A percentile compares a stretch with the other conserved stretches of the same genome.
Conservation (phyloP, 2,888 invertebrate genomes). For the Germaria angustata region DNA sequence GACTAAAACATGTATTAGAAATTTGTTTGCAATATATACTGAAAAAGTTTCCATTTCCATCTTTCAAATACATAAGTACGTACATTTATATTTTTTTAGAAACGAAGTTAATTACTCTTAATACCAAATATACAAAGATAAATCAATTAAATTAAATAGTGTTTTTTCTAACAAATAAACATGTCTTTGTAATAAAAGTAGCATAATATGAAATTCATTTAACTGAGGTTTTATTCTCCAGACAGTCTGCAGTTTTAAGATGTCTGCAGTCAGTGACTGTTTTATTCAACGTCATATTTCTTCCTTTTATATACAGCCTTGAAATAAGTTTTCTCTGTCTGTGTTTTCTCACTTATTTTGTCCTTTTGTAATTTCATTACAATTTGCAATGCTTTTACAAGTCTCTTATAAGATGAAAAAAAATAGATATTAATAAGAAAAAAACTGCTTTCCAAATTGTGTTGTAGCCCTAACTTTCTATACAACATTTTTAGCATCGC, state of each 20-base stretch:
- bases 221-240: constrained; percentile 23
- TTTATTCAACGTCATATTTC: neutral
- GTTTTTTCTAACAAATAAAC: neutral
- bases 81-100: no score
- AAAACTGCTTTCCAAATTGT: no score
- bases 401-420: neutral
- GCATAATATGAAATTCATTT: constrained; percentile 8
- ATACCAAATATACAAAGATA: neutral
- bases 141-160: neutral
- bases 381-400: neutral
- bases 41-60: neutral
- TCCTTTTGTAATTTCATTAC: constrained; percentile 8
- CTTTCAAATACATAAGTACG: no score
- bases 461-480: no score
- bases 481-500: no score
- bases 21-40: no score
- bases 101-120: no score
- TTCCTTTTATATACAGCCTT: neutral
- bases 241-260: constrained; percentile 26
- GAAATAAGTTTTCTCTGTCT: neutral
- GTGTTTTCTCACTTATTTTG: neutral
- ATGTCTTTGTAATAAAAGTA: constrained; percentile 4
- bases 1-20: no score
- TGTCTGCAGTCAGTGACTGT: neutral
- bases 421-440: no score